phyloP scores from a whole-genome alignment of 2,797 vertebrate species.

The Neopelma chrysocephalum region DNA sequence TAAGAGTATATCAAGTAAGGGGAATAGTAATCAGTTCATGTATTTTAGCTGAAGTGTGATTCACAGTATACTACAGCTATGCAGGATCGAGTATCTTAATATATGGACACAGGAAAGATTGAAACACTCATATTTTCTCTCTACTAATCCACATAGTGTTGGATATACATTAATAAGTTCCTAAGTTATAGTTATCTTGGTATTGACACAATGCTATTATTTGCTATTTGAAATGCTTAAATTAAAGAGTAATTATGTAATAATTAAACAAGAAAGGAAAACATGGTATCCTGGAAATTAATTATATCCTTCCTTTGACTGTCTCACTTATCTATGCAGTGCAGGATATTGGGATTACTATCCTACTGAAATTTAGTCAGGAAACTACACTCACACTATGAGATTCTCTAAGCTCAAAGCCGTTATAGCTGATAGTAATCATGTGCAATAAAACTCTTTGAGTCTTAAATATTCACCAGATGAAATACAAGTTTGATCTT shows the following conservation, averaged over 20 bases:
- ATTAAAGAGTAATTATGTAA: not conserved
- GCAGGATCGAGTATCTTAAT: not conserved
- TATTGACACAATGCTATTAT: not conserved
- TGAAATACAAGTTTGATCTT: not conserved
- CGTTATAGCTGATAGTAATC: not conserved
- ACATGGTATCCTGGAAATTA: not conserved
- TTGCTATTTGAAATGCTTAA: not conserved
- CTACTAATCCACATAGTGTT: not conserved
- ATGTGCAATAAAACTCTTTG: not conserved
- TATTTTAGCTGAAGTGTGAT: not conserved
- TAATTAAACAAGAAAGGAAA: constrained; percentile 17
- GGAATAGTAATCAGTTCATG: not conserved
- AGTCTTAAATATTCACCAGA: not conserved
- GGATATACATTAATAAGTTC: not conserved
- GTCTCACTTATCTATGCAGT: not conserved
- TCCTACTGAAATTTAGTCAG: not conserved
- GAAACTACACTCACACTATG: not conserved
- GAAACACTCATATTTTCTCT: not conserved
- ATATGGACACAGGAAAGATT: not conserved
- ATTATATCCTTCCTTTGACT: not conserved
- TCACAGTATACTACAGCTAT: not conserved
- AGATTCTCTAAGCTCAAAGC: not conserved
- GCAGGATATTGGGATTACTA: not conserved
- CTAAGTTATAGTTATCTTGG: not conserved
- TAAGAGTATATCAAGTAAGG: not conserved